Conservation (phyloP, 2,888 invertebrate species). For the Pheosia gnoma region DNA sequence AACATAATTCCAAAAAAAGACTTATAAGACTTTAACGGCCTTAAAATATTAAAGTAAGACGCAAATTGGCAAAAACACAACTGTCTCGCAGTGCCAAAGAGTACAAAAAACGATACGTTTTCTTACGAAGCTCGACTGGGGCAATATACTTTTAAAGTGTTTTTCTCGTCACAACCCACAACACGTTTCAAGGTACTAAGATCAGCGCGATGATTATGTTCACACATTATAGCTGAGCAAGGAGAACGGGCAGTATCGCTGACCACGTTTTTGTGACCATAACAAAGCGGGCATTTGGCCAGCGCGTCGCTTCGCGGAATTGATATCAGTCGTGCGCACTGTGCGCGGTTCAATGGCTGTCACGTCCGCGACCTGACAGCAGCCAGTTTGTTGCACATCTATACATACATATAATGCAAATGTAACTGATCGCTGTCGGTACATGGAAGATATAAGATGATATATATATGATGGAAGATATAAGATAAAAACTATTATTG, state of each 20-base stretch:
- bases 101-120: too few species aligned
- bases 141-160: too few species aligned
- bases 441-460: too few species aligned
- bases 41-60: too few species aligned
- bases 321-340: constrained; percentile 5
- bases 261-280: constrained; percentile 4
- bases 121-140: too few species aligned
- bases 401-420: not conserved
- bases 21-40: too few species aligned
- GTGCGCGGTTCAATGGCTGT: constrained; percentile 7
- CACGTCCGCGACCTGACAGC: constrained; percentile 4
- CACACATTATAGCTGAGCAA: not conserved
- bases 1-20: too few species aligned
- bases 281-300: constrained; percentile 1
- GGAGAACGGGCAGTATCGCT: not conserved
- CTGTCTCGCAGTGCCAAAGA: too few species aligned
- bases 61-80: too few species aligned
- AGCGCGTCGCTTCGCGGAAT: constrained; percentile 6
- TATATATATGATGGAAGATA: too few species aligned
- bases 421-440: too few species aligned
- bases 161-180: not conserved
- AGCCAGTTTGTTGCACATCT: not conserved
- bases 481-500: too few species aligned
- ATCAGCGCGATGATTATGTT: not conserved
- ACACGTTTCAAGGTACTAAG: not conserved